Evolutionary conservation across 2,797 vertebrate species (phyloP), one percentile per base, ranked within the genome.

Genomic region (Amblyraja radiata): DNA sequence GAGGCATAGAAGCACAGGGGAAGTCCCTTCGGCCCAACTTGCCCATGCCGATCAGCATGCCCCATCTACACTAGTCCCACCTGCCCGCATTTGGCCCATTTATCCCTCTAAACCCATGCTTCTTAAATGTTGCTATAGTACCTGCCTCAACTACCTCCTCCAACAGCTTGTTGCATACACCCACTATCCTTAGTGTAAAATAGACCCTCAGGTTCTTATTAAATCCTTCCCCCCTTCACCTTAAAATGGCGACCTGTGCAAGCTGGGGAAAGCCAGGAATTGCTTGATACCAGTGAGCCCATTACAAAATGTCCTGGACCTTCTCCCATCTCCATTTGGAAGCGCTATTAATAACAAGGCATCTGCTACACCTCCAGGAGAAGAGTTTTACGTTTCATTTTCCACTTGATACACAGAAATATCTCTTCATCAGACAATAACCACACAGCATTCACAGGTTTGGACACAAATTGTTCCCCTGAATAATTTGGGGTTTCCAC

Each of bases 281-380:
- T 94, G 84, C 54, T 28, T 23, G 93, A 94, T 93, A 6, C 93
- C 92, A 68, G 23, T 65, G 0, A 23, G 73, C 16, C 54, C 36
- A 84, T 94, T 93, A 93, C 93, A 88, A 93, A 13, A 6, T 93
- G 78, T 93, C 91, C 93, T 25, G 88, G 32, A 95, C 93, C 93
- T 94, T 54, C 46, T 54, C 23, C 88, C 93, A 94, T 77, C 83
- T 39, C 94, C 93, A 94, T 88, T 65, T 71, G 94, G n/a, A 94
- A 94, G 76, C 94, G 94, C n/a, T 74, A 61, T 86, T 93, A 86
- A 93, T 88, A 93, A 86, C 23, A 71, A 21, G 39, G 7, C 93
- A 93, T 92, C 93, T 93, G 93, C 76, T 86, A 80, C 32, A 65
- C 61, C 92, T 93, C 68, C 63, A 54, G 23, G 10, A 92, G 54